Conservation (phyloP, 2,888 invertebrate species). For the Ennomos fuscantarius region DNA sequence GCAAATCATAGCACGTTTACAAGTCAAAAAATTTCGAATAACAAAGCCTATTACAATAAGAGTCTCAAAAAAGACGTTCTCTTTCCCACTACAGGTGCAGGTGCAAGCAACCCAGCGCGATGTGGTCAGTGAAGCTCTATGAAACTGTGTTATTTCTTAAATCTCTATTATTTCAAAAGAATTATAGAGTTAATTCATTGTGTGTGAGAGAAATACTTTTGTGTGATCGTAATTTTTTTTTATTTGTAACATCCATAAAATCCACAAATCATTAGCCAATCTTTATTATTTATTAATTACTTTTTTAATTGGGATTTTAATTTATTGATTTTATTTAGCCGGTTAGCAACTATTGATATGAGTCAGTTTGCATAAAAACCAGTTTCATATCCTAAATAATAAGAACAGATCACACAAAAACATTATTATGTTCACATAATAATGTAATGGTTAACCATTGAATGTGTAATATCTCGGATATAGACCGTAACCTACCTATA, state of each 20-base stretch:
- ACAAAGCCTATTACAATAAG: no score
- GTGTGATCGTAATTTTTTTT: conserved; percentile 10
- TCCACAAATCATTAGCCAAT: no score
- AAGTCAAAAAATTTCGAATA: no score
- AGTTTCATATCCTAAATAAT: not conserved
- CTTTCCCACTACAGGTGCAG: no score
- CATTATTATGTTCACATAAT: conserved; percentile 13
- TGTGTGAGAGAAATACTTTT: conserved; percentile 27
- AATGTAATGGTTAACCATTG: conserved; percentile 29
- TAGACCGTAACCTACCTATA: conserved; percentile 41
- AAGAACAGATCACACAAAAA: conserved; percentile 31
- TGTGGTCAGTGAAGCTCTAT: no score
- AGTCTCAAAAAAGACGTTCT: no score
- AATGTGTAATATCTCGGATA: conserved; percentile 46
- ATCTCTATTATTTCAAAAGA: conserved; percentile 42
- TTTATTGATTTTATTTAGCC: no score
- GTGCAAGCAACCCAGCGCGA: no score
- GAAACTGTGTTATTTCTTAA: no score
- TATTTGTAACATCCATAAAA: no score
- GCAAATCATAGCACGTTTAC: no score
- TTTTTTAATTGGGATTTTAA: not conserved
- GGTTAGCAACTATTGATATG: not conserved
- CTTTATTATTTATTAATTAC: no score
- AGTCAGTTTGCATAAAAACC: not conserved
- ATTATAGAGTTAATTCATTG: conserved; percentile 37